Percentiles rank a stretch among this genome's conserved stretches.
Conservation (phyloP, 2,797 vertebrate genomes). For the Sparus aurata region DNA sequence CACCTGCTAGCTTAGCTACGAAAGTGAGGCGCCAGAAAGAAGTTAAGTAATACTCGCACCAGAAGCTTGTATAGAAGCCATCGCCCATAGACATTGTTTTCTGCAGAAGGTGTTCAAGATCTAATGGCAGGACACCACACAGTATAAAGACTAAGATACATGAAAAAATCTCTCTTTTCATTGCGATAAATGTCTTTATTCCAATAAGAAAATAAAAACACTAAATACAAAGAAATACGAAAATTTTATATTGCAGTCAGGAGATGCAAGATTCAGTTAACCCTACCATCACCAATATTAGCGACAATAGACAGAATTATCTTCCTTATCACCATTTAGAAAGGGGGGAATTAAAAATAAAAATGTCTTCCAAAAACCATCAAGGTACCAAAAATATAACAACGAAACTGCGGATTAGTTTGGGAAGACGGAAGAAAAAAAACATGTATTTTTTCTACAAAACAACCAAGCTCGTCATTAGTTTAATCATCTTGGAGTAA, state of each 20-base stretch:
- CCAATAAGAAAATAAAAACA: neutral
- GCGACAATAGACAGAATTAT: neutral
- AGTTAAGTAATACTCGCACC: too few relatives aligned
- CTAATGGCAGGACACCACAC: neutral
- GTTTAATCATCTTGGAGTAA: constrained; percentile 21
- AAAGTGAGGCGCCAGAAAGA: too few relatives aligned
- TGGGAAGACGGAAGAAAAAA: neutral
- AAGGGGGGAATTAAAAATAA: neutral
- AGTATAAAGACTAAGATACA: neutral
- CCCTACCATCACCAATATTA: neutral
- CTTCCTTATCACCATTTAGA: neutral
- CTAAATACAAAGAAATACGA: neutral
- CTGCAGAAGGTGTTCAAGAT: neutral
- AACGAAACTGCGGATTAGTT: constrained; percentile 13
- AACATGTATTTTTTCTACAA: neutral
- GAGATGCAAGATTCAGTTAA: neutral
- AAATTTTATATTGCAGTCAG: neutral
- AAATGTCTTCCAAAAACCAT: too few relatives aligned
- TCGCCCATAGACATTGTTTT: neutral
- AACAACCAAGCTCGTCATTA: constrained; percentile 15
- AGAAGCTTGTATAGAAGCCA: too few relatives aligned
- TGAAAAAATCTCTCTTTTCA: neutral
- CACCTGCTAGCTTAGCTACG: neutral
- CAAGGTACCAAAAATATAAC: neutral
- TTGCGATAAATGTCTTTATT: neutral